phyloP scores from a whole-genome alignment of 2,797 vertebrate genomes.

The Amphiprion clarkii region DNA sequence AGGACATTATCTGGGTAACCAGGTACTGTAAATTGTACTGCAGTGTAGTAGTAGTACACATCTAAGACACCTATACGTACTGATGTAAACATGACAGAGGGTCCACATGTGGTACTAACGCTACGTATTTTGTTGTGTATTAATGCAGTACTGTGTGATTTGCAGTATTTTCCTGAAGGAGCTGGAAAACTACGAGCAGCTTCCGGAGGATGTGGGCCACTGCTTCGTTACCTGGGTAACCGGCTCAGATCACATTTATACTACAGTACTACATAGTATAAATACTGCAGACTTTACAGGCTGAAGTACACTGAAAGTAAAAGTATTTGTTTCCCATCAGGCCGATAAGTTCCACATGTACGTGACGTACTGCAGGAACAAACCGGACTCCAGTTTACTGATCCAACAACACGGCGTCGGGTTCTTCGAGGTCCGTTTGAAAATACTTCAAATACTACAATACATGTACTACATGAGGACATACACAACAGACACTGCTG shows the following conservation, averaged over 20 bases:
- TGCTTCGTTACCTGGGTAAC: constrained; percentile 99
- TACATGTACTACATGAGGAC: no score
- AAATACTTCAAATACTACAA: no score
- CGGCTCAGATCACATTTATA: not conserved
- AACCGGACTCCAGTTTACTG: constrained; percentile 96
- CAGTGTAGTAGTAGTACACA: no score
- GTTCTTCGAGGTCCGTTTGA: constrained; percentile 93
- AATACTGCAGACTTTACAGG: no score
- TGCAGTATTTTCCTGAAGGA: constrained; percentile 98
- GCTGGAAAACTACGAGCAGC: constrained; percentile 97
- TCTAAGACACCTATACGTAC: no score
- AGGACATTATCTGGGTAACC: no score
- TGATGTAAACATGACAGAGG: no score
- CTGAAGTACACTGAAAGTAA: not conserved
- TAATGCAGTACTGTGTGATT: constrained; percentile 28
- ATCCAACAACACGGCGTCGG: constrained; percentile 94
- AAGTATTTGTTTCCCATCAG: constrained; percentile 71
- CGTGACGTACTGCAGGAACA: constrained; percentile 99
- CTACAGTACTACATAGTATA: no score
- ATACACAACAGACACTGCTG: no score
- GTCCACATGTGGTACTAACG: not conserved
- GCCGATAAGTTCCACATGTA: constrained; percentile 99
- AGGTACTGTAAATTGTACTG: no score
- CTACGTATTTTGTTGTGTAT: not conserved
- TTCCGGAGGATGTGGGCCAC: constrained; percentile 97